Base-by-base conservation (phyloP, 2,797 vertebrate species). In the Denticeps clupeoides region DNA sequence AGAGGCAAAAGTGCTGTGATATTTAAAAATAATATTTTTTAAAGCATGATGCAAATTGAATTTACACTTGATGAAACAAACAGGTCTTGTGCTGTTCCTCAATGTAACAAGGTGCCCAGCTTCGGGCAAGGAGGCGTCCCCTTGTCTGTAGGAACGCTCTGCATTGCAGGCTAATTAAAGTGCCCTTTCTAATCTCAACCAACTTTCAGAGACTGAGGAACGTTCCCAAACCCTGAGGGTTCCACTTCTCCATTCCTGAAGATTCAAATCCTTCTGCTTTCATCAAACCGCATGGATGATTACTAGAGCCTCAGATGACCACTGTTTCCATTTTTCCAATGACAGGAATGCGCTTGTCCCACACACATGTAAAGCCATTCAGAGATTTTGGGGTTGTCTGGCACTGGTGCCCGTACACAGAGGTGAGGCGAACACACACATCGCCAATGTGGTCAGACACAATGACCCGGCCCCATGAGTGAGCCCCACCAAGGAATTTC, bases 1-100 rank as follows among this genome's bases (percentile, higher is more conserved):
- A 61, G 75, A 73, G 84, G 82, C 80, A 78, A 82, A 82, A 79
- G 80, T 82, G 75, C 67, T 78, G 70, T 65, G 73, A 76, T 86
- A 83, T 81, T 77, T 81, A 82, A 75, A 65, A 58, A 53, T 73
- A 74, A 71, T 64, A n/a, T n/a, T n/a, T n/a, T n/a, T n/a, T n/a
- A n/a, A n/a, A n/a, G n/a, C n/a, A n/a, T n/a, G 32, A 58, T 67
- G 71, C 70, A 85, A 82, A 83, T 83, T 81, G 75, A 80, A 83
- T 83, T 83, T 72, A 82, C 79, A 82, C 74, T 82, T 78, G 75
- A 83, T 81, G 74, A 82, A 79, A 81, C 80, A 86, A 82, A 83
- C 75, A 76, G 65, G 75, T 78, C 74, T 73, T 71, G 70, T 71
- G 79, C 60, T 48, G 49, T 73, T 79, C 62, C 65, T 65, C 45